A percentile compares a stretch with the other conserved stretches of the same genome.
Conservation (phyloP, 2,113 vertebrate species). For the Fukomys damarensis region DNA sequence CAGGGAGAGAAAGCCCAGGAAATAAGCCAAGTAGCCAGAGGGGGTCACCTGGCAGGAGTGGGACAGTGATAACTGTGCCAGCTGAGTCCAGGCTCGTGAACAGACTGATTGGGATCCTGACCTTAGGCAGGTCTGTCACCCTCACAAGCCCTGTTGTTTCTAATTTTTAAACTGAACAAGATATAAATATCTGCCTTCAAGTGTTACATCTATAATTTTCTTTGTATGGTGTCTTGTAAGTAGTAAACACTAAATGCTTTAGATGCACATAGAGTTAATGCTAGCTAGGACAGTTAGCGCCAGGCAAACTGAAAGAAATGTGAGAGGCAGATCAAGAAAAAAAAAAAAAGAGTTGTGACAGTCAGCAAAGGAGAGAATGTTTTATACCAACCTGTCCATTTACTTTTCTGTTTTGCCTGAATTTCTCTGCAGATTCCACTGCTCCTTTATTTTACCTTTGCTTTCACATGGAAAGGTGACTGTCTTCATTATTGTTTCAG, state of each 20-base stretch:
- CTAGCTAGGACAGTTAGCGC: not conserved
- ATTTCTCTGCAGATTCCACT: not conserved
- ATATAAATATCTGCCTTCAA: not conserved
- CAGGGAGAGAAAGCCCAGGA: not conserved
- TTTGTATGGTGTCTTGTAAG: not conserved
- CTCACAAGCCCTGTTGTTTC: rapidly evolving
- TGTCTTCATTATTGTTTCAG: not conserved
- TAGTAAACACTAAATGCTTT: not conserved
- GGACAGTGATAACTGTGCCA: not conserved
- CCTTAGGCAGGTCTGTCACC: not conserved
- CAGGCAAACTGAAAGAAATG: not conserved
- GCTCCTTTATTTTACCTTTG: not conserved
- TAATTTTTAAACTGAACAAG: not conserved
- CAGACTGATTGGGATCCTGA: not conserved
- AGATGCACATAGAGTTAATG: not conserved
- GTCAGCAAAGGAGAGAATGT: not conserved
- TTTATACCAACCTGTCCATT: not conserved
- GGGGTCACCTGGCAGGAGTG: not conserved
- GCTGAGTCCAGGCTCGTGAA: not conserved
- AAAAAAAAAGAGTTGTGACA: not conserved
- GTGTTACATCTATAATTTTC: not conserved
- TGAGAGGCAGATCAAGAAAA: not conserved
- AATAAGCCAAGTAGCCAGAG: no score
- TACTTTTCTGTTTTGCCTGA: not conserved
- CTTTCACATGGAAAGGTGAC: not conserved